Evolutionary conservation across 2,797 vertebrate species (phyloP), one percentile per base, ranked within the genome.

Genomic region (Nothura maculosa): DNA sequence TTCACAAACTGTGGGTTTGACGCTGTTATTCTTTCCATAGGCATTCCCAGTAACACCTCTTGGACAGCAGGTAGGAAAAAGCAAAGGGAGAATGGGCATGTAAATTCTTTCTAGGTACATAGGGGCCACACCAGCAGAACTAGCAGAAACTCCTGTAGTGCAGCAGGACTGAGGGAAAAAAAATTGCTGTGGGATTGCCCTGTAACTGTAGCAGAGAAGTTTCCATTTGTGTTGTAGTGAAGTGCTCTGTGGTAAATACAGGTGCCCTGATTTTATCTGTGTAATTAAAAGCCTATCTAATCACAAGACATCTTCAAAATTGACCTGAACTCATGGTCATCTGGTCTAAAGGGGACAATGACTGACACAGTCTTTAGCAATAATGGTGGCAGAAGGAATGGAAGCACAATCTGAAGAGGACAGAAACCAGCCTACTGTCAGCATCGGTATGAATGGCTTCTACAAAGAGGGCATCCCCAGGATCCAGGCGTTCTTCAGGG

Each of bases 401-500:
- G 78, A 52, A 72, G 45, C 24, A 50, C 10, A 9, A 20, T 25
- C 9, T 0, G 0, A 87, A 45, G 81, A 75, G 73, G 97, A 69
- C 5, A 32, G 24, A 74, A 80, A 40, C 27, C 55, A 70, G 72
- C 97, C 99, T 97, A 99, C 99, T 98, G 98, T 99, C 99, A 14
- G 99, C 97, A 95, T 99, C 99, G 0, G 99, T 99, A 96, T 99
- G 99, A 95, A 99, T 98, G 89, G 98, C 99, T 66, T 99, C 99
- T 68, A 99, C 99, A 4, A 99, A 99, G 89, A 97, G 96, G 68
- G 99, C 99, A 8, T 99, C 99, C 10, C 98, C 98, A 1, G 99
- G 97, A 96, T 99, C 99, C 90, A 99, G 95, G 8, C 99, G 98
- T 82, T 99, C 98, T 55, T 96, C 99, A 0, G 82, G 96, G 93